phyloP scores from a whole-genome alignment of 2,113 vertebrate genomes.

The Chelonoidis abingdonii region DNA sequence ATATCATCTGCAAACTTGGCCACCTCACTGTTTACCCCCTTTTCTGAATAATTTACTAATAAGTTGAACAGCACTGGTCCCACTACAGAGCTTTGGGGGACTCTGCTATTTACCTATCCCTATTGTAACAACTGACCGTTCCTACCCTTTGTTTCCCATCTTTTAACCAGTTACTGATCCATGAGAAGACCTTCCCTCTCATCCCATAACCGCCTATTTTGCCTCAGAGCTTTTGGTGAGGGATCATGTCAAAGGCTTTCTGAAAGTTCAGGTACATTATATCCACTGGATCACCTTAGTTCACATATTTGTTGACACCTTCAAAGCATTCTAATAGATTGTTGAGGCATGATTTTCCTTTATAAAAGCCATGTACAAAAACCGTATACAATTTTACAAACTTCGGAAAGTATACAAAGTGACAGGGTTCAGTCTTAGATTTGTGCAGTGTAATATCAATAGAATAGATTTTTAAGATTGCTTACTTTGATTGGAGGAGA shows the following conservation, averaged over 20 bases:
- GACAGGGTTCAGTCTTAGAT: background rate
- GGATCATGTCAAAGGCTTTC: background rate
- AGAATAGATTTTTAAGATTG: conserved; percentile 6
- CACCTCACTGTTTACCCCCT: background rate
- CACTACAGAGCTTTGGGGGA: background rate
- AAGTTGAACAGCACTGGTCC: background rate
- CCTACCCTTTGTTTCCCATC: background rate
- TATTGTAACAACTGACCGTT: background rate
- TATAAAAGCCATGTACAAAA: background rate
- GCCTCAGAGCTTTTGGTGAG: background rate
- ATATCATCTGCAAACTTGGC: background rate
- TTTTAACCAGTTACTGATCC: background rate
- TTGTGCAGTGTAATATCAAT: conserved; percentile 27
- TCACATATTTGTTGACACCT: background rate
- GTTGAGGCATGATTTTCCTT: background rate
- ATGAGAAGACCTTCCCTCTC: background rate
- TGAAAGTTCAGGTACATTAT: background rate
- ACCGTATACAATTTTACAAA: background rate
- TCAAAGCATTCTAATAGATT: background rate
- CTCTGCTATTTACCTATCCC: background rate
- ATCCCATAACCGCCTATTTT: background rate
- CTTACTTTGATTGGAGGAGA: conserved; percentile 84
- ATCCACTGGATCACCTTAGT: background rate
- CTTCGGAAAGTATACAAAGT: background rate
- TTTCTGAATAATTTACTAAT: background rate